A percentile compares a stretch with the other conserved stretches of the same genome.
Evolutionary conservation across 2,113 vertebrate genomes (phyloP).

Genomic region (Gnathonemus longibarbis): DNA sequence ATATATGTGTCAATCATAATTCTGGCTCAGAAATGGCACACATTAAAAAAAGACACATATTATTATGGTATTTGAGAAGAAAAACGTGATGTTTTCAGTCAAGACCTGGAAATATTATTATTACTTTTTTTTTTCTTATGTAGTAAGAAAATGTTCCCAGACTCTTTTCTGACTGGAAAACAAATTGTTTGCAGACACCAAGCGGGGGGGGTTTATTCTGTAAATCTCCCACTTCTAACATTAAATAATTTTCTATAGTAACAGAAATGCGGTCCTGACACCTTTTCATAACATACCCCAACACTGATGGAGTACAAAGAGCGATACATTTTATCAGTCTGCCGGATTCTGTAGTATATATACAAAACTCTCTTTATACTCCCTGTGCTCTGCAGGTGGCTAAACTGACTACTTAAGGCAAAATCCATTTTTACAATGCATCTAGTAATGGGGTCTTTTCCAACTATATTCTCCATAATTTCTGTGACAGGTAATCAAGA

Average conservation of each 20-base stretch:
- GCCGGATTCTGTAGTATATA: background rate
- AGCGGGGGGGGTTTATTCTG: background rate
- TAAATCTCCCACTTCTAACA: background rate
- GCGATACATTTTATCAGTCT: background rate
- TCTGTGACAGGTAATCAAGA: background rate
- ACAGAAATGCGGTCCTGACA: background rate
- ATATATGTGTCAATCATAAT: slow-evolving; percentile 2
- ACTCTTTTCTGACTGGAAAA: background rate
- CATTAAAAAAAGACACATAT: background rate
- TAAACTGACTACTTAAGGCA: background rate
- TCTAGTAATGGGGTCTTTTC: background rate
- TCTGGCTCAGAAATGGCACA: background rate
- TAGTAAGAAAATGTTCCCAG: background rate
- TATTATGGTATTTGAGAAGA: background rate
- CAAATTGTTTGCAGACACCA: background rate
- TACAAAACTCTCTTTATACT: background rate
- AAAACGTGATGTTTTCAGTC: background rate
- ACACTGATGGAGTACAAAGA: background rate
- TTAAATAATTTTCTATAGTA: background rate
- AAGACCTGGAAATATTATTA: background rate
- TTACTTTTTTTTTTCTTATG: background rate
- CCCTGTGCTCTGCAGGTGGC: background rate
- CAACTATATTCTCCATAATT: background rate
- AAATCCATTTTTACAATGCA: background rate
- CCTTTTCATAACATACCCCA: background rate